Conservation (phyloP, 2,113 vertebrate species). For the Eurypyga helias region DNA sequence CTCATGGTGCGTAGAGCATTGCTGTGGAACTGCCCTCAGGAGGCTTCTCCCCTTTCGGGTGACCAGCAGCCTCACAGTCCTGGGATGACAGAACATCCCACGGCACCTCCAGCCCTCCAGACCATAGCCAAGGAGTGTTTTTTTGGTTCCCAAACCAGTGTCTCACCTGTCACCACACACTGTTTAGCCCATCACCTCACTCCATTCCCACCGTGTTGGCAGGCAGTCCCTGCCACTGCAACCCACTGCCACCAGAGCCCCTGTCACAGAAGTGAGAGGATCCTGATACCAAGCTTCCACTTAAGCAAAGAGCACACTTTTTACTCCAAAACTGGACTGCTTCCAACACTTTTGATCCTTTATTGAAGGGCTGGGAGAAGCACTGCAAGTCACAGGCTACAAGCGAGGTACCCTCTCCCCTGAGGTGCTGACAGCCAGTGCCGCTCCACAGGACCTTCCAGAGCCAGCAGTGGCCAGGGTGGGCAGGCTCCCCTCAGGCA, state of each 20-base stretch:
- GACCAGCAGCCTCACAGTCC: not conserved
- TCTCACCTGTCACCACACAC: not conserved
- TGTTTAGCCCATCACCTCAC: fast-evolving
- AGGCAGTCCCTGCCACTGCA: not conserved
- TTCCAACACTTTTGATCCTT: not conserved
- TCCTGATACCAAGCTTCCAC: not conserved
- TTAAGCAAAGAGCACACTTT: not conserved
- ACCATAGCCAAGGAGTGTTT: not conserved
- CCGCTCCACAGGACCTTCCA: not conserved
- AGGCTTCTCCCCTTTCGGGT: not conserved
- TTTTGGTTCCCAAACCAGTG: not conserved
- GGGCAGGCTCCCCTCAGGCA: not conserved
- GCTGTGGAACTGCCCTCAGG: not conserved
- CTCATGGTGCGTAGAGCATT: fast-evolving
- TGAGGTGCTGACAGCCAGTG: fast-evolving
- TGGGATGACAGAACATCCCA: fast-evolving
- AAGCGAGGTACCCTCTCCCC: not conserved
- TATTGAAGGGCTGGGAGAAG: not conserved
- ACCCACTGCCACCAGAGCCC: fast-evolving
- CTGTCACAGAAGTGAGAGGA: fast-evolving
- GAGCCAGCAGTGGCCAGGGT: not conserved
- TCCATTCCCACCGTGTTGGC: not conserved
- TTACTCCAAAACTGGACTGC: not conserved
- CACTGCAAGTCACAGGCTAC: fast-evolving
- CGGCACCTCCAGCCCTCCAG: fast-evolving